Evolutionary conservation across 1,140 invertebrate genomes (phyloP), one percentile per base, ranked within the genome.

Genomic region (Trichonephila inaurata): DNA sequence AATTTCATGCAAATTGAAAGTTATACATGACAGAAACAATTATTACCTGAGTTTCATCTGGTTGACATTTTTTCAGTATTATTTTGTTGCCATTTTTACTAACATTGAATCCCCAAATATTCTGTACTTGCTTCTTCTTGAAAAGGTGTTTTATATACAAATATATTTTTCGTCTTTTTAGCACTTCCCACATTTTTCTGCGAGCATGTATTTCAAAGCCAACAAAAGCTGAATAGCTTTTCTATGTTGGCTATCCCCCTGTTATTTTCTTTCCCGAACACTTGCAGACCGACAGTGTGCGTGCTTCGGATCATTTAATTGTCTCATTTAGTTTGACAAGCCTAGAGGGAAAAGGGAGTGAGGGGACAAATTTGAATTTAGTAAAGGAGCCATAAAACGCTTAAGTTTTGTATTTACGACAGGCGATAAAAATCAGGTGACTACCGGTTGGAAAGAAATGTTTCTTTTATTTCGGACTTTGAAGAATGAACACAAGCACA

Each of bases 381-480:
- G 44, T 85, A 58, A 58, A 85, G n/a, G 58, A 85, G 58, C 28
- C 24, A 85, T 85, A 85, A 85, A 85, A 85, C 51, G 83, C 83
- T 85, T 28, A 61, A n/a, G 58, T 58, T 85, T 85, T 60, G 24
- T 85, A 60, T 85, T 85, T 85, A 85, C 83, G 83, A 85, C 51
- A 19, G 83, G 51, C 51, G 58, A 85, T 85, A 85, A 85, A 85
- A 85, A 85, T 85, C 83, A 40, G 33, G 33, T 85, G 83, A 85
- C 51, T 61, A 60, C 44, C 83, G 51, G 83, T 60, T 85, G 58
- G 83, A 60, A 60, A 61, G 83, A 60, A 60, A 60, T 77, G 58
- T 21, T 60, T 51, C 60, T 85, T 51, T 51, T 60, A 33, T 33
- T 28, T 7, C 72, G 33, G 28, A 77, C 33, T 77, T 64, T 19